phyloP scores from a whole-genome alignment of 2,797 vertebrate species.

The Melanotaenia boesemani region DNA sequence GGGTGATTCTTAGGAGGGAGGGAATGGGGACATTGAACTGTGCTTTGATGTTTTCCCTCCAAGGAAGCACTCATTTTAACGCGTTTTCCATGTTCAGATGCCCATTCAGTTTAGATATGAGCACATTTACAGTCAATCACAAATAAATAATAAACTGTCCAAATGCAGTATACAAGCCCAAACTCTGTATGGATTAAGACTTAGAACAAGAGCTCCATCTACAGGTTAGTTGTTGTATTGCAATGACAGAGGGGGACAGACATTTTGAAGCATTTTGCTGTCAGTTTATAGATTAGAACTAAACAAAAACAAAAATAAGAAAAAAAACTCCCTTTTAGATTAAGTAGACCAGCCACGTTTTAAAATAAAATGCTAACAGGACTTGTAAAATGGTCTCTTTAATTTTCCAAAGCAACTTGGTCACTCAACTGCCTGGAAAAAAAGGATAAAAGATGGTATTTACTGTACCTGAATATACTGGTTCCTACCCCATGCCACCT shows the following conservation, averaged over 20 bases:
- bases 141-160: constrained; percentile 21
- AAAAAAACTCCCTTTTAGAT: constrained; percentile 64
- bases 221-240: constrained; percentile 75
- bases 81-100: constrained; percentile 40
- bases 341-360: constrained; percentile 81
- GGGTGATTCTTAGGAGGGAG: constrained; percentile 11
- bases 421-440: constrained; percentile 76
- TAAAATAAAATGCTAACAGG: constrained; percentile 70
- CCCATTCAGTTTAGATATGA: constrained; percentile 31
- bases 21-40: constrained; percentile 43
- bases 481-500: constrained; percentile 39
- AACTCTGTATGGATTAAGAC: constrained; percentile 57
- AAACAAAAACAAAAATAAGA: constrained; percentile 14
- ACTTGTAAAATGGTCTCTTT: constrained; percentile 77
- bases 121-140: constrained; percentile 20
- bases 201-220: constrained; percentile 72
- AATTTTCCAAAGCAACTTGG: constrained; percentile 78
- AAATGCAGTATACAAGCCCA: constrained; percentile 71
- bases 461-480: constrained; percentile 65
- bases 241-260: constrained; percentile 34
- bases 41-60: constrained; percentile 62
- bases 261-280: constrained; percentile 21
- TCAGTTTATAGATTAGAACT: constrained; percentile 32
- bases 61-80: constrained; percentile 32
- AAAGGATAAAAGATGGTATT: constrained; percentile 58